Conservation (phyloP, 2,797 vertebrate species). For the Chiloscyllium punctatum region DNA sequence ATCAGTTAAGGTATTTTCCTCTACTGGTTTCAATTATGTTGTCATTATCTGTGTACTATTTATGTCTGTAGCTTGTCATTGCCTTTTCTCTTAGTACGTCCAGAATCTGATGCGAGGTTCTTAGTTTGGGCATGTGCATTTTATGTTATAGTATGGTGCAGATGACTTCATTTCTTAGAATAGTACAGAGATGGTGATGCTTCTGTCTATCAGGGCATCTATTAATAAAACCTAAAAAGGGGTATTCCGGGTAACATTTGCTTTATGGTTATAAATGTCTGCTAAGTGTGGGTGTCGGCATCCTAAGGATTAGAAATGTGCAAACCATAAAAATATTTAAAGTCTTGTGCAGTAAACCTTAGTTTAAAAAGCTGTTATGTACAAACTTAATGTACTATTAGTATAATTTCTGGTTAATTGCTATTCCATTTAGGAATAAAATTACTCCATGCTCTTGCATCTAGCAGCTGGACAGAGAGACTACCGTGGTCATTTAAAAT, state of each 20-base stretch:
- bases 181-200: not conserved
- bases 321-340: not conserved
- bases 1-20: not conserved
- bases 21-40: not conserved
- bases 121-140: not conserved
- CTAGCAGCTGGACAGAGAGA: slow-evolving; percentile 30
- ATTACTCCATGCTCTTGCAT: slow-evolving; percentile 7
- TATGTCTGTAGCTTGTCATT: not conserved
- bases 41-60: not conserved
- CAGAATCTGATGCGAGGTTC: not conserved
- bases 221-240: not conserved
- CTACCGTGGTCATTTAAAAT: slow-evolving; percentile 41
- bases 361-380: not conserved
- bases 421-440: not conserved
- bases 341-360: not conserved
- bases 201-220: not conserved
- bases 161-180: slow-evolving; percentile 28
- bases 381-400: not conserved
- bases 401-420: not conserved
- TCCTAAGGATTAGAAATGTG: not conserved
- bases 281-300: not conserved
- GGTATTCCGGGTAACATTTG: slow-evolving; percentile 15
- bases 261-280: not conserved
- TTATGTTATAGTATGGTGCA: not conserved
- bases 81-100: not conserved